Percentiles rank a stretch among this genome's conserved stretches.
phyloP scores from a whole-genome alignment of 2,797 vertebrate species.

The Lepilemur septentrionalis region DNA sequence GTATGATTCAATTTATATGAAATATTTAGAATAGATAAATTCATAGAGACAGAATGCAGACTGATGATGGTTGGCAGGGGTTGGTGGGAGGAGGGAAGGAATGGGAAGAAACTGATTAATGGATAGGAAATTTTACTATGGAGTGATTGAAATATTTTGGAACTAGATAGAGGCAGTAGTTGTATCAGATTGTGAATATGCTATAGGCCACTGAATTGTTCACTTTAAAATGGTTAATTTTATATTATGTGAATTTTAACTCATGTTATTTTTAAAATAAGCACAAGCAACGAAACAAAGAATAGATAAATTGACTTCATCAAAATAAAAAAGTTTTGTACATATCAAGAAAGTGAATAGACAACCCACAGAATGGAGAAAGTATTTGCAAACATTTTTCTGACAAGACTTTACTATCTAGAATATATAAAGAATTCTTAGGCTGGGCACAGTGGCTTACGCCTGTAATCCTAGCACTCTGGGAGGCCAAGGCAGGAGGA shows the following conservation, averaged over 20 bases:
- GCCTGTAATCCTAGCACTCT: neutral
- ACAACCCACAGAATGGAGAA: neutral
- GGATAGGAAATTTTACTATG: neutral
- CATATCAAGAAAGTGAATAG: neutral
- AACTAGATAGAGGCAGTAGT: neutral
- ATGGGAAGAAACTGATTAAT: neutral
- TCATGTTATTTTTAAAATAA: neutral
- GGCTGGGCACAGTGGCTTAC: neutral
- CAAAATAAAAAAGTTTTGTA: neutral
- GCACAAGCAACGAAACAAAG: neutral
- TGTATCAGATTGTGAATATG: neutral
- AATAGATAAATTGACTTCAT: neutral
- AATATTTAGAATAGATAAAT: slow-evolving; percentile 10
- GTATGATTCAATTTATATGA: neutral
- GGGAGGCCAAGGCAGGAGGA: neutral
- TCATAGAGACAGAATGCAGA: neutral
- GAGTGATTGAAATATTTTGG: neutral
- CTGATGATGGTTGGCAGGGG: neutral
- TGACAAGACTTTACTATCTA: neutral
- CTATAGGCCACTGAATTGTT: neutral
- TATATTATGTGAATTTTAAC: neutral
- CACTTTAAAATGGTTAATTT: slow-evolving; percentile 12
- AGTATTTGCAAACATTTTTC: neutral
- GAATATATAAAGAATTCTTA: neutral
- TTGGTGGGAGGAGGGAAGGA: neutral